Conservation (phyloP, 2,113 vertebrate species). For the Xiphophorus couchianus region DNA sequence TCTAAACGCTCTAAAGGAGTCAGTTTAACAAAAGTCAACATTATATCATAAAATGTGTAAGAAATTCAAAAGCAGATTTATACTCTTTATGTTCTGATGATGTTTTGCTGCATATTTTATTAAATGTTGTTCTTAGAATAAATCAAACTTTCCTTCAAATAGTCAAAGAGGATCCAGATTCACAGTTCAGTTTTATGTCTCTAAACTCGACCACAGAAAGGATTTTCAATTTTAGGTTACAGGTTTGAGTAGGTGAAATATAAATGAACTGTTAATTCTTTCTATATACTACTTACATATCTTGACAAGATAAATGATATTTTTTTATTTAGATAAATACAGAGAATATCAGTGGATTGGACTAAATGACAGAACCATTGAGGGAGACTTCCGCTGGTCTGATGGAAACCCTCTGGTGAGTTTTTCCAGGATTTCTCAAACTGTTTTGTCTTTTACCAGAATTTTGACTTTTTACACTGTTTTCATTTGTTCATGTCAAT, state of each 20-base stretch:
- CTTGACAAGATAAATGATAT: not conserved
- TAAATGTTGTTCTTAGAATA: too few species aligned
- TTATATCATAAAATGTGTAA: not conserved
- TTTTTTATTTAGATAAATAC: slow-evolving; percentile 81
- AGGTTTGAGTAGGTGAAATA: not conserved
- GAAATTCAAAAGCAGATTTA: not conserved
- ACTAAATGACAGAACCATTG: slow-evolving; percentile 91
- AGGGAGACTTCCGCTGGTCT: slow-evolving; percentile 95
- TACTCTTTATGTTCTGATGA: not conserved
- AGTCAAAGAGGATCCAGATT: too few species aligned
- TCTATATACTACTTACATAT: not conserved
- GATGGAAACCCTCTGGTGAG: slow-evolving; percentile 92
- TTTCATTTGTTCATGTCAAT: not conserved
- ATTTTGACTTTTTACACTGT: too few species aligned
- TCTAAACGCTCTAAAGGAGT: not conserved
- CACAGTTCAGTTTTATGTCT: too few species aligned
- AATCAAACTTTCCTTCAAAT: too few species aligned
- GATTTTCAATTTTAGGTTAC: not conserved
- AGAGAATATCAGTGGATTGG: slow-evolving; percentile 95
- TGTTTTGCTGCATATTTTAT: too few species aligned
- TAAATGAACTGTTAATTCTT: not conserved
- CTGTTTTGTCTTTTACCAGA: not conserved
- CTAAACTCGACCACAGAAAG: not conserved
- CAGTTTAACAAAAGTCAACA: not conserved
- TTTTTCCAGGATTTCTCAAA: not conserved